Evolutionary conservation across 1,140 invertebrate genomes (phyloP), one percentile per base, ranked within the genome.

Genomic region (Adelges cooleyi): DNA sequence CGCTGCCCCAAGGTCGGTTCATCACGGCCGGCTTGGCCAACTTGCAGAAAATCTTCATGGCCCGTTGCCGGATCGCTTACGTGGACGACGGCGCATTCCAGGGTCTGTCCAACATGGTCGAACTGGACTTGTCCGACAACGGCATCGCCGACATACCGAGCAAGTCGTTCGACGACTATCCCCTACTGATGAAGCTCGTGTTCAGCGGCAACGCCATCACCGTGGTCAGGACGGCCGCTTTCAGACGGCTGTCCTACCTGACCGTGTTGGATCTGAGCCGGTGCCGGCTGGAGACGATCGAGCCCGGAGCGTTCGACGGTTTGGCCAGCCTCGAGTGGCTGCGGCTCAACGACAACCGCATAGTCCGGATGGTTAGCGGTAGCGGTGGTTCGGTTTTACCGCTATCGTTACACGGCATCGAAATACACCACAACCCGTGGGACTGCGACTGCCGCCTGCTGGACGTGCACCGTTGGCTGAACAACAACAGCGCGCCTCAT

Each of bases 361-460:
- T 95, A 65, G 80, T 79, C n/a, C 83, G 80, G 69, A 80, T 90
- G 68, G 77, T 81, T 71, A 85, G 84, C 25, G 77, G 80, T 15
- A 80, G 77, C 0, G 79, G 86, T 42, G 71, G 85, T 84, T 23
- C 76, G 77, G 82, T 87, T 66, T 77, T 92, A 40, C 85, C 86
- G 1, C 81, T 84, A 65, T 81, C 80, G 46, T 75, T 92, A 42
- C 82, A 87, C 66, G 88, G 86, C 40, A 80, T 92, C 22, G 84
- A 86, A 56, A 76, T 94, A 23, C 85, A 93, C 71, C 85, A 86
- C 71, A 95, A 95, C 78, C 84, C 87, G 42, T 95, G 91, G 91
- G 78, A 82, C 50, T 95, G 91, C 74, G 88, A 93, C 73, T 95
- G 91, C 73, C 80, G 83, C 59, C 76, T 93, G 44, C 74, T 85